Conservation (phyloP, 2,888 invertebrate species). For the Tinea trinotella region DNA sequence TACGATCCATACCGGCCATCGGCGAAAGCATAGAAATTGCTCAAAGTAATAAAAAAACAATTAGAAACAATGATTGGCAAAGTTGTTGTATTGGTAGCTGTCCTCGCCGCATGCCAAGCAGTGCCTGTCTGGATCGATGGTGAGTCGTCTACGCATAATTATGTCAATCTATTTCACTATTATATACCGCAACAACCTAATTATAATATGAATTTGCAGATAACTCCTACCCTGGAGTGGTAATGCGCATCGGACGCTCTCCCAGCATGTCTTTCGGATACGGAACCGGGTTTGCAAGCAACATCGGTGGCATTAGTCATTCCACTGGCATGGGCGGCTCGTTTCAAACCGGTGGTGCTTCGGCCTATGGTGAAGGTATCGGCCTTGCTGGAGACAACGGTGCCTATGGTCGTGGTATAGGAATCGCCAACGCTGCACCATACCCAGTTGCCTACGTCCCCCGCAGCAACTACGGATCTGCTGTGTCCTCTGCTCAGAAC, state of each 20-base stretch:
- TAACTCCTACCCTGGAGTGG: slow-evolving; percentile 29
- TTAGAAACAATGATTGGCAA: slow-evolving; percentile 40
- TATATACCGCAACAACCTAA: not conserved
- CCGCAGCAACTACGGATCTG: slow-evolving; percentile 31
- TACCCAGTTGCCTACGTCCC: slow-evolving; percentile 24
- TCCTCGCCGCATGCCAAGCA: slow-evolving; percentile 38
- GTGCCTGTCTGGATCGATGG: slow-evolving; percentile 43
- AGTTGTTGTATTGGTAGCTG: slow-evolving; percentile 38
- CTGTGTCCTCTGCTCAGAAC: slow-evolving; percentile 39
- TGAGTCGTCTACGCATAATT: slow-evolving; percentile 19
- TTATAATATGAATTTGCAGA: slow-evolving; percentile 16
- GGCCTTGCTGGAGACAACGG: slow-evolving; percentile 36
- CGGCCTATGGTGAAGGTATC: slow-evolving; percentile 37
- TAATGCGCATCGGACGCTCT: slow-evolving; percentile 39
- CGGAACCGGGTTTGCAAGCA: slow-evolving; percentile 55
- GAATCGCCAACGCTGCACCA: slow-evolving; percentile 40
- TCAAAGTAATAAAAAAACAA: not conserved
- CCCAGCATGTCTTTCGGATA: slow-evolving; percentile 53
- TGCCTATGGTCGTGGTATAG: slow-evolving; percentile 42
- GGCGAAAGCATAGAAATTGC: slow-evolving; percentile 37
- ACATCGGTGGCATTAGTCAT: slow-evolving; percentile 55
- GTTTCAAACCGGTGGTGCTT: slow-evolving; percentile 44
- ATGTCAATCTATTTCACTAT: no score
- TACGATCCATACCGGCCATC: slow-evolving; percentile 45
- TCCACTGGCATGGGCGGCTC: slow-evolving; percentile 47